Evolutionary conservation across 2,888 invertebrate genomes (phyloP), one percentile per base, ranked within the genome.

Genomic region (Aspidapion aeneum): DNA sequence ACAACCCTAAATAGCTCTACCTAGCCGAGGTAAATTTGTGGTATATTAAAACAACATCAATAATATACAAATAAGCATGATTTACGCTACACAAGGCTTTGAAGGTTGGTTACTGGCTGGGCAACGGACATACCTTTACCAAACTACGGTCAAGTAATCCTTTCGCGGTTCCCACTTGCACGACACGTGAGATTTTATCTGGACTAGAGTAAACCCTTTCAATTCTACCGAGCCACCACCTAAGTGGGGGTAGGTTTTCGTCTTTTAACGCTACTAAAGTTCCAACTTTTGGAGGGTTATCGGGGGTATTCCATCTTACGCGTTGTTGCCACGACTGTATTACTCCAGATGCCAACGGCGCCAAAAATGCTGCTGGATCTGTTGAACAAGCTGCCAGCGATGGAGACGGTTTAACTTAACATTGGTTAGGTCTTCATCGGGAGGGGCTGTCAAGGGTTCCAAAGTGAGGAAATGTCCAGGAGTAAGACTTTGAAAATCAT

Each of bases 391-490:
- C 20, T 61, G 61, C 17, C 55, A 61, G 12, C 56, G 35, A 7
- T 55, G 21, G 20, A 61, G 21, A 20, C 56, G 49, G 21, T 57
- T 61, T 2, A 57, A 56, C 50, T 61, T 61, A 16, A 61, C 56
- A 48, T 61, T 57, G 17, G 7, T 51, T 2, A 59, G 21, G 16
- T n/a, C 1, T 20, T 50, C 20, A 51, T 59, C 59, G 1, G 51
- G 59, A 35, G 59, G 51, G 16, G 51, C 20, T 17, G 21, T 21
- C 1, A 57, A 48, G 18, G 57, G 57, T 2, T 57, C 17, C 5
- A 35, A 18, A 48, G 49, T 57, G 2, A 57, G 18, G 17, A 57
- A 3, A 22, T 57, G 48, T 1, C 9, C 1, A n/a, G 57, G 22
- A 35, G 57, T 57, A 18, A 56, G 57, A 1, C 48, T 35, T 20